phyloP scores from a whole-genome alignment of 2,113 vertebrate genomes.

The Cyphomyrus discorhynchus region DNA sequence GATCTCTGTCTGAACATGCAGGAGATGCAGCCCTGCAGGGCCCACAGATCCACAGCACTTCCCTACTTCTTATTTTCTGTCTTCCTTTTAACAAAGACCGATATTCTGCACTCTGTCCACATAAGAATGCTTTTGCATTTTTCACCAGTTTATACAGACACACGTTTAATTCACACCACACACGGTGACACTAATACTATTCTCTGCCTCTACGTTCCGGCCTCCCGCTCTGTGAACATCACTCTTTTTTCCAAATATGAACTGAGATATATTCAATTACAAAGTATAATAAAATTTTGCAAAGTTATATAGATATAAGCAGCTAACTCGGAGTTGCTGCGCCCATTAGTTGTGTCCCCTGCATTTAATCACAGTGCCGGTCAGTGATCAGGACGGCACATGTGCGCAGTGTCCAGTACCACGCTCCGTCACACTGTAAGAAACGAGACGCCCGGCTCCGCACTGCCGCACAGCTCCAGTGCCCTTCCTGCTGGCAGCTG shows the following conservation, averaged over 20 bases:
- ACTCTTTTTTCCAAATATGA: neutral
- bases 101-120: neutral
- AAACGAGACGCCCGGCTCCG: too few relatives aligned
- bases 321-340: neutral
- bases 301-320: neutral
- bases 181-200: neutral
- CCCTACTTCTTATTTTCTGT: neutral
- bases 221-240: neutral
- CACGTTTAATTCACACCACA: neutral
- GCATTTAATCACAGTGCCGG: neutral
- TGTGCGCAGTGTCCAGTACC: neutral
- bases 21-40: slow-evolving; percentile 7
- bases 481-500: neutral
- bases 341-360: neutral
- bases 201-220: neutral
- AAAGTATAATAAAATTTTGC: neutral
- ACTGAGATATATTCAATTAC: neutral
- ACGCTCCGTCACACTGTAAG: neutral
- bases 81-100: neutral
- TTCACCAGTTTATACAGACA: neutral
- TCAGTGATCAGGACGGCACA: neutral
- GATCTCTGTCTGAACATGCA: slow-evolving; percentile 35
- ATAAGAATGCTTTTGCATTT: neutral
- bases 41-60: neutral
- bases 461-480: neutral